phyloP scores from a whole-genome alignment of 2,113 vertebrate species.

The Nanger granti region DNA sequence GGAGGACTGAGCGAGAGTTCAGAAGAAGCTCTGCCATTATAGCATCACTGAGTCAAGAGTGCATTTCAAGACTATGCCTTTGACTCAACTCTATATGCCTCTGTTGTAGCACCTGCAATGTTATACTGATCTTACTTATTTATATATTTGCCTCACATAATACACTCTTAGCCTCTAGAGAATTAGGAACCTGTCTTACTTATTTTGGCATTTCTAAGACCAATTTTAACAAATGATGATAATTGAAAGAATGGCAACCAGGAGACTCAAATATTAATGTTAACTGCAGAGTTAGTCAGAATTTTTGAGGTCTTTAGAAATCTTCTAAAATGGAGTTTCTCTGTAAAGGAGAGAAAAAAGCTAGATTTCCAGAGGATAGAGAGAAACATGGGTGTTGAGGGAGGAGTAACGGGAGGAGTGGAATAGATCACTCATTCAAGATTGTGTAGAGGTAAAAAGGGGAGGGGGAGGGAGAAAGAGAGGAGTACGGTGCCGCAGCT shows the following conservation, averaged over 20 bases:
- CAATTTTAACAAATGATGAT: not conserved
- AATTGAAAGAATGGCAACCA: not conserved
- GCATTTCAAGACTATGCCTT: not conserved
- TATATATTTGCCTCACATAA: not conserved
- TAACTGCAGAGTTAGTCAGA: not conserved
- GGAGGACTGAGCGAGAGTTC: no score
- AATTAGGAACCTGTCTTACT: not conserved
- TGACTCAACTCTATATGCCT: not conserved
- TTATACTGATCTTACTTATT: not conserved
- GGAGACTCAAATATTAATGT: not conserved
- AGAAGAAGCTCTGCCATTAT: no score
- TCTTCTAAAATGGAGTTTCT: not conserved
- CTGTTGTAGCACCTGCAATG: not conserved
- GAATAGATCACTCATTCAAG: not conserved
- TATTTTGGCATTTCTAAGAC: not conserved
- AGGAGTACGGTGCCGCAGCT: not conserved
- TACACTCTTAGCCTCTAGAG: not conserved
- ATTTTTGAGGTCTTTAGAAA: not conserved
- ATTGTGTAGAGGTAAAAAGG: not conserved
- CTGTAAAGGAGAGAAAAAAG: not conserved
- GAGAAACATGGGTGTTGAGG: not conserved
- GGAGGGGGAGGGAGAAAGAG: not conserved
- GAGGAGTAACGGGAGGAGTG: not conserved
- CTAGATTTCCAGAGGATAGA: not conserved
- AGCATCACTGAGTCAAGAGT: not conserved